Evolutionary conservation across 2,113 vertebrate species (phyloP), one percentile per base, ranked within the genome.

Genomic region (Mobula birostris): DNA sequence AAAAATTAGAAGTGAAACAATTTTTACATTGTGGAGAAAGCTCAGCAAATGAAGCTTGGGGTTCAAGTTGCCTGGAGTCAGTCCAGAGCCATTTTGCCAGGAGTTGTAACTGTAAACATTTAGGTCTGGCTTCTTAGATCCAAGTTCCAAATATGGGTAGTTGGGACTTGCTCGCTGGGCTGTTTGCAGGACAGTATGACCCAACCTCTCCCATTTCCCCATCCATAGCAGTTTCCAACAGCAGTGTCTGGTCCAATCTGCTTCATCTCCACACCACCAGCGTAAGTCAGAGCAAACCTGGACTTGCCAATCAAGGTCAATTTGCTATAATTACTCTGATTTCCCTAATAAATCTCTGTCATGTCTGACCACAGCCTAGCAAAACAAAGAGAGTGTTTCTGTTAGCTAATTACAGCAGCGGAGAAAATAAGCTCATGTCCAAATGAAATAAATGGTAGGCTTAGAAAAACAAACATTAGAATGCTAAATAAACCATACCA

Each of bases 401-500:
- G 91, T 93, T 93, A 93, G 74, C 74, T 93, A 93, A 93, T 93
- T 93, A 93, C 70, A 74, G 91, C 91, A 74, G 24, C 91, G 74
- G 91, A 56, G n/a, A 74, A 93, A 93, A 93, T 93, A 93, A 93
- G 36, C 91, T 14, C 5, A 5, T 4, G 36, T 74, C 91, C 91
- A 93, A 93, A 19, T 74, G 91, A 93, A 93, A 74, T 74, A 93
- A 93, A 76, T 93, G 68, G 70, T 29, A 24, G 9, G 40, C 91
- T 93, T 76, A 70, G 14, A 74, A 93, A 93, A 93, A 93, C 68
- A 93, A 93, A 93, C 68, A 48, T 17, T 56, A 7, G 70, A 32
- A 93, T 93, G 19, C 91, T 74, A 93, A 93, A 29, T 76, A 93
- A 93, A 93, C 91, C 0, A 40, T 9, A 21, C 21, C 36, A 72